phyloP scores from a whole-genome alignment of 2,797 vertebrate genomes.

The Acipenser oxyrinchus region DNA sequence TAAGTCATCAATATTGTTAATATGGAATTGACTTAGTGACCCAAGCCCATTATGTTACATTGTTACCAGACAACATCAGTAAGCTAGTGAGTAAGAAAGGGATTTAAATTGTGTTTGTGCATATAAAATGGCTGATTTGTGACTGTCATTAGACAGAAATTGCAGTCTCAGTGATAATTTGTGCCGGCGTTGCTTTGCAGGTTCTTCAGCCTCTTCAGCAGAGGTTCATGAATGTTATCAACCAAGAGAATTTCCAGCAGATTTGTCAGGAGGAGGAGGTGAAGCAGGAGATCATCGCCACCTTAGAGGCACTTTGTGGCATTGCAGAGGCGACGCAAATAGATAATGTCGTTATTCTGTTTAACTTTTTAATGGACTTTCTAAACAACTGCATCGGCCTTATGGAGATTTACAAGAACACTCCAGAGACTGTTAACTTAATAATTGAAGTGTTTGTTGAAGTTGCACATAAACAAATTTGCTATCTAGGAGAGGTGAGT shows the following conservation, averaged over 20 bases:
- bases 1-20: no score
- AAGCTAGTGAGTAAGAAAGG: no score
- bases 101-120: no score
- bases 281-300: conserved; percentile 89
- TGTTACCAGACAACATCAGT: no score
- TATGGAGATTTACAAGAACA: conserved; percentile 97
- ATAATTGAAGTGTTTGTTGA: conserved; percentile 98
- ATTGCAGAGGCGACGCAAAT: conserved; percentile 97
- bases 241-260: conserved; percentile 96
- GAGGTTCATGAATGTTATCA: conserved; percentile 93
- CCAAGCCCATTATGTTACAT: no score
- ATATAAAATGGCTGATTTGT: no score
- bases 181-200: conserved; percentile 39
- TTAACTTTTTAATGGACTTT: conserved; percentile 97
- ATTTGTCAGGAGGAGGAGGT: conserved; percentile 92
- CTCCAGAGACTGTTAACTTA: conserved; percentile 95
- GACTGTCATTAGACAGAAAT: no score
- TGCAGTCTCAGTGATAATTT: no score
- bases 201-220: conserved; percentile 95
- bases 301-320: conserved; percentile 89
- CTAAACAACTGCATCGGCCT: conserved; percentile 95
- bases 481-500: conserved; percentile 93
- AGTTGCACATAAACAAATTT: conserved; percentile 98
- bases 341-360: conserved; percentile 93
- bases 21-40: no score